Evolutionary conservation across 2,797 vertebrate genomes (phyloP).

Genomic region (Rhinatrema bivittatum): DNA sequence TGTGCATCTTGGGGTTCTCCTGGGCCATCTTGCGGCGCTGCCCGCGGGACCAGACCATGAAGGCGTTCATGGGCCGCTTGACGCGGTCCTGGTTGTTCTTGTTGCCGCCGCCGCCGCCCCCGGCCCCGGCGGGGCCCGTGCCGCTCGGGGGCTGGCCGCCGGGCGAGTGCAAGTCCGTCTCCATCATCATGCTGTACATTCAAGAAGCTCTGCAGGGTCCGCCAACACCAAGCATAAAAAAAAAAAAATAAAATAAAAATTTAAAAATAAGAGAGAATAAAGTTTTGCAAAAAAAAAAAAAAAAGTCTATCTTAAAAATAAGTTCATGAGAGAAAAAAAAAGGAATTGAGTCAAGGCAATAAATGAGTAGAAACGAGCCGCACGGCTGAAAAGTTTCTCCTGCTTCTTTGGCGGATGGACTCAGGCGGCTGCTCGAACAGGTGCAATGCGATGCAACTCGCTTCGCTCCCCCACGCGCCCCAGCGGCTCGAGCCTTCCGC

Average conservation of each 20-base stretch:
- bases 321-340: neutral
- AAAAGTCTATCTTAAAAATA: neutral
- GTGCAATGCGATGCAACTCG: conserved; percentile 37
- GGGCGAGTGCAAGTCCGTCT: conserved; percentile 95
- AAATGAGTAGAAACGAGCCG: neutral
- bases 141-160: conserved; percentile 81
- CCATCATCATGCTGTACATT: conserved; percentile 99
- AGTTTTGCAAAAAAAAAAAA: no score
- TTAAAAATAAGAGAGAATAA: no score
- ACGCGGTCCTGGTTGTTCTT: conserved; percentile 87
- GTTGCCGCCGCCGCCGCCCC: conserved; percentile 62
- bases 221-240: conserved; percentile 33
- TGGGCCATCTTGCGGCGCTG: conserved; percentile 85
- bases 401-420: no score
- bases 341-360: neutral
- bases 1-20: conserved; percentile 88
- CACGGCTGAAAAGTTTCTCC: no score
- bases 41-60: conserved; percentile 84
- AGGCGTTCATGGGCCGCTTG: conserved; percentile 90
- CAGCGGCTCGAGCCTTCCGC: conserved; percentile 24
- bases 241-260: neutral
- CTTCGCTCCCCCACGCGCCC: no score
- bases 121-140: conserved; percentile 80
- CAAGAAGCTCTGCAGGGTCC: conserved; percentile 61
- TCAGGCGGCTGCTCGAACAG: conserved; percentile 44